Base-by-base conservation (phyloP, 1,140 invertebrate genomes). In the Drosophila jambulina region DNA sequence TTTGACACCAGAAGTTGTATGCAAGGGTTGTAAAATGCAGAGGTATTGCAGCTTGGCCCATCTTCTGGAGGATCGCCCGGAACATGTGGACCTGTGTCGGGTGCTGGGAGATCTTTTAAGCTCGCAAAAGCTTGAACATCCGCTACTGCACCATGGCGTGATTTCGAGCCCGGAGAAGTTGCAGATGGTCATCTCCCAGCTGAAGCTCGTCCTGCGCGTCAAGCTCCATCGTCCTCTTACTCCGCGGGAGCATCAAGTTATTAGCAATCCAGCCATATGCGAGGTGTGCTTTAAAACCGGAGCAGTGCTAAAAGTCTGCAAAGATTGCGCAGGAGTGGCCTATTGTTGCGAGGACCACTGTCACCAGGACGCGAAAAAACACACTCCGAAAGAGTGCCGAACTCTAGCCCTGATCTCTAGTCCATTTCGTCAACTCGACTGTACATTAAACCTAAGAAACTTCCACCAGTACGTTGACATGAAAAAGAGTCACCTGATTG, bases 41-140 rank as follows among this genome's bases (percentile, higher is more conserved):
- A 53, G 51, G 1, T 91, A 91, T 58, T 91, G 90, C 34, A 80
- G 67, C 38, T 12, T 63, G 2, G 13, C 46, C 9, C 90, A 91
- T 69, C 59, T 83, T 4, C 21, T 51, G 4, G 25, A 70, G 9
- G 90, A 91, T 62, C 62, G 49, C 23, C 25, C 53, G 34, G 53
- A 46, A 3, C 80, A 80, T 40, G n/a, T 57, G 9, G 34, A 72
- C 23, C 27, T 91, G 51, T 80, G 82, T 23, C 15, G n/a, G 4
- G 53, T 80, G 4, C 34, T 78, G 1, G 29, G 9, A 3, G 56
- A 75, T 23, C 60, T 90, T n/a, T 64, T 71, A 23, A 56, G n/a
- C 1, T 42, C 23, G 0, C 43, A 42, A 43, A 45, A 65, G 8
- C 32, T 83, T 12, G 13, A 36, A 0, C 83, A 91, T 45, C 83